A percentile compares a stretch with the other conserved stretches of the same genome.
Conservation (phyloP, 1,140 invertebrate genomes). For the Reticulitermes speratus region DNA sequence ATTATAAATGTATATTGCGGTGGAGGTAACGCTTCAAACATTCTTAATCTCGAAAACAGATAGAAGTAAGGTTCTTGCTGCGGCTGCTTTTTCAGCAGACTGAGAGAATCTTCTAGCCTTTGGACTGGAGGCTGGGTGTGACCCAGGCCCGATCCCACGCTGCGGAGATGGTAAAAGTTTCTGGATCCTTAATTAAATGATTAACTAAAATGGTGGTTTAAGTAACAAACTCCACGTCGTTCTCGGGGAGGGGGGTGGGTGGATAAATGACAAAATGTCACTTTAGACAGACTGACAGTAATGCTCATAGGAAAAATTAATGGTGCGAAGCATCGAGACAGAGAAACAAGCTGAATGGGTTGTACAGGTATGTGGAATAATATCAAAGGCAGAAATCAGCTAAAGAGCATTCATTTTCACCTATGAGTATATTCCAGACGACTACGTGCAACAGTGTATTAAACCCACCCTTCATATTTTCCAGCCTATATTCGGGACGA, state of each 20-base stretch:
- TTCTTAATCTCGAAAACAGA: no score
- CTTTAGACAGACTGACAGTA: background rate
- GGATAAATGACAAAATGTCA: background rate
- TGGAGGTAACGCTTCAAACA: no score
- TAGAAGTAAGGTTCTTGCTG: no score
- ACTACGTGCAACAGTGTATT: background rate
- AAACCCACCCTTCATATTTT: background rate
- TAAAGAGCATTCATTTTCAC: background rate
- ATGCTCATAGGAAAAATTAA: background rate
- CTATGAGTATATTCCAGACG: background rate
- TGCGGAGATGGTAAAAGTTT: no score
- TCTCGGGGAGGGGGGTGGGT: background rate
- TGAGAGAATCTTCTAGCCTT: no score
- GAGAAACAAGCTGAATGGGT: background rate
- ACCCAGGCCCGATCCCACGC: no score
- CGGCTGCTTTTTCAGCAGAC: no score
- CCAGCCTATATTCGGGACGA: no score
- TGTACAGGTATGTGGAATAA: background rate
- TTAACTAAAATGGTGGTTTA: no score
- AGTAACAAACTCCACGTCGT: background rate
- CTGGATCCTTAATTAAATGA: no score
- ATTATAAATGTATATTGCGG: no score
- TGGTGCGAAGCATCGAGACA: background rate
- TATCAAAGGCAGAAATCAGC: background rate
- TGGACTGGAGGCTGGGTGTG: no score